A percentile compares a stretch with the other conserved stretches of the same genome.
These are phyloP conservation scores for Neofelis nebulosa DNA, from an alignment of 2,113 vertebrate species.

Conservation along the genomic window DNA sequence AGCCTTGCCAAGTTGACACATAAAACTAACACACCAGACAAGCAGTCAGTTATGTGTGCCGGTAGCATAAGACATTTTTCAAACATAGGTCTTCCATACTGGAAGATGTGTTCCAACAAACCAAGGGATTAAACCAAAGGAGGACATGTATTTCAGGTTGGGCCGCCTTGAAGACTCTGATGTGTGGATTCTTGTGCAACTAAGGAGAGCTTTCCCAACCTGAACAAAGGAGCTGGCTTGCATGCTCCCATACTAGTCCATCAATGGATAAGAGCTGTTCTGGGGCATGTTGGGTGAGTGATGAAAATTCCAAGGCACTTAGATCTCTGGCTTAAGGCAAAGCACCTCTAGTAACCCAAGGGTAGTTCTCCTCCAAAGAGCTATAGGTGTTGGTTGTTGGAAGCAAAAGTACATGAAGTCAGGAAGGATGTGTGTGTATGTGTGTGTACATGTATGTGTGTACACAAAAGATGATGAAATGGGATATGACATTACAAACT, in stretches of 20 bases:
- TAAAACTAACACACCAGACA: not conserved
- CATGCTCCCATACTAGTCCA: not conserved
- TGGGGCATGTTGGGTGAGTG: not conserved
- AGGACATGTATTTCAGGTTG: not conserved
- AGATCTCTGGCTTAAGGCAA: not conserved
- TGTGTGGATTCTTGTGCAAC: not conserved
- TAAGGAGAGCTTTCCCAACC: not conserved
- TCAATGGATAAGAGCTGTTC: not conserved
- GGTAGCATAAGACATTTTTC: not conserved
- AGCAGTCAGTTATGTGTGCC: not conserved
- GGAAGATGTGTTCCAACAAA: not conserved
- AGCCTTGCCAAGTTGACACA: not conserved
- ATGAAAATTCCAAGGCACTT: not conserved
- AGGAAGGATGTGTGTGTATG: not conserved
- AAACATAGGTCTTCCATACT: not conserved
- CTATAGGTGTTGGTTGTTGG: not conserved
- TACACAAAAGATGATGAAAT: not conserved
- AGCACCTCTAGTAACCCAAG: not conserved
- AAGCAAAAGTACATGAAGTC: not conserved
- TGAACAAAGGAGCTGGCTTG: not conserved
- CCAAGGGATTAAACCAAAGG: not conserved
- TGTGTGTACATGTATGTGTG: not conserved
- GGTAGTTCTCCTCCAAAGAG: not conserved
- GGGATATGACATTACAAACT: not conserved
- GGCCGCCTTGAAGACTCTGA: not conserved